These are phyloP conservation scores for Xenentodon cancila DNA, from an alignment of 2,797 vertebrate species.

Conservation along the genomic window DNA sequence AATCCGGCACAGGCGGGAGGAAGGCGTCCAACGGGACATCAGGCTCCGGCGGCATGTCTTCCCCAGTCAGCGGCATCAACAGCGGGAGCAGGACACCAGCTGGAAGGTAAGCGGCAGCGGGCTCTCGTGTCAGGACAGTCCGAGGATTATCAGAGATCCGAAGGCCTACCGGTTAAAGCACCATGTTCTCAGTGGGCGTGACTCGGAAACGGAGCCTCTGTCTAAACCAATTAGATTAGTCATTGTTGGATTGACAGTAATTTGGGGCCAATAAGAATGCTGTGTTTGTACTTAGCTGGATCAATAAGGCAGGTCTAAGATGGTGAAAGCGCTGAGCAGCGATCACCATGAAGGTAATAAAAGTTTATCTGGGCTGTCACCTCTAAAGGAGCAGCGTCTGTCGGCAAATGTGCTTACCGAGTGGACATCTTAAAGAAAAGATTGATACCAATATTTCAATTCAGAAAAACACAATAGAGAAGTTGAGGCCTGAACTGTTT, in stretches of 20 bases:
- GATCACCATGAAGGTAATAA: slow-evolving; percentile 48
- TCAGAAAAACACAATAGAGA: not conserved
- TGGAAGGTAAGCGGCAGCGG: slow-evolving; percentile 75
- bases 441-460: not conserved
- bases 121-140: slow-evolving; percentile 54
- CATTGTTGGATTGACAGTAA: slow-evolving; percentile 47
- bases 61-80: slow-evolving; percentile 79
- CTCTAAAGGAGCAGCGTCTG: not conserved
- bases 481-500: slow-evolving; percentile 10
- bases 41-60: slow-evolving; percentile 80
- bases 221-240: slow-evolving; percentile 51
- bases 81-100: slow-evolving; percentile 77
- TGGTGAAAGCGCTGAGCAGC: slow-evolving; percentile 41
- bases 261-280: slow-evolving; percentile 52
- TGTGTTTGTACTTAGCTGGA: slow-evolving; percentile 4
- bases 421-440: not conserved
- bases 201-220: slow-evolving; percentile 4
- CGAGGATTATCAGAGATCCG: slow-evolving; percentile 69
- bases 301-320: slow-evolving; percentile 36
- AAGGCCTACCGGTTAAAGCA: slow-evolving; percentile 86
- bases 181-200: slow-evolving; percentile 71
- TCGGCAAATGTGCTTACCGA: too few species aligned
- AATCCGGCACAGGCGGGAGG: slow-evolving; percentile 82
- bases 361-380: slow-evolving; percentile 52
- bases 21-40: slow-evolving; percentile 85